A percentile compares a stretch with the other conserved stretches of the same genome.
phyloP scores from a whole-genome alignment of 64 coral and sea anemone genomes.

The Pachyseris speciosa region DNA sequence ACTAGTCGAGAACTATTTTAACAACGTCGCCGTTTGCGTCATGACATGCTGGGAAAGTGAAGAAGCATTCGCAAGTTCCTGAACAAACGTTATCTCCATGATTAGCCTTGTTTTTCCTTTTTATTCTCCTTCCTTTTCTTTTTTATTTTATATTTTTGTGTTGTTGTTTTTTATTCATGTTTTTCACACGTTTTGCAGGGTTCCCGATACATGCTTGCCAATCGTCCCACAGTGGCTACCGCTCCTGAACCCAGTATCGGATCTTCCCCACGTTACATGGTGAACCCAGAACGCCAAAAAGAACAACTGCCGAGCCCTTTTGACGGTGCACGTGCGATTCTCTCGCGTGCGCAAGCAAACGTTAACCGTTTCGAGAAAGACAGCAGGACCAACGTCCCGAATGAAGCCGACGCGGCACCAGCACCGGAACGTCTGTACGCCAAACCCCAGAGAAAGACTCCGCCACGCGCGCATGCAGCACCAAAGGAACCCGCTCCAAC shows the following conservation, averaged over 20 bases:
- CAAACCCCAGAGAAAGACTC: neutral
- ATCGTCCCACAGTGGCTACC: conserved; percentile 37
- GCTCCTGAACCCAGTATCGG: conserved; percentile 56
- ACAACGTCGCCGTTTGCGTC: too few relatives aligned
- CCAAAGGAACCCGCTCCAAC: neutral
- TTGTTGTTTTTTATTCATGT: neutral
- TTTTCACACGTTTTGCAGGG: neutral
- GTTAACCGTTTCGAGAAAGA: conserved; percentile 62
- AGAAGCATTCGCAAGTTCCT: too few relatives aligned
- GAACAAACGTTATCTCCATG: too few relatives aligned
- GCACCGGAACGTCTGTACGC: neutral
- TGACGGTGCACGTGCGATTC: conserved; percentile 29
- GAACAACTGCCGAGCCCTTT: conserved; percentile 39
- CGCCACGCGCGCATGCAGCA: neutral
- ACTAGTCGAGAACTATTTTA: too few relatives aligned
- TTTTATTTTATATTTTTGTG: too few relatives aligned
- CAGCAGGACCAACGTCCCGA: neutral
- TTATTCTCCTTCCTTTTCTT: neutral
- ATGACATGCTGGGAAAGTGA: too few relatives aligned
- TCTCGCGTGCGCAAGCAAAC: conserved; percentile 43
- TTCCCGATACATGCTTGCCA: conserved; percentile 4
- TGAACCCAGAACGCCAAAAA: conserved; percentile 6
- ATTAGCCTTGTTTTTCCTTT: neutral
- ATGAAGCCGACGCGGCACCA: neutral
- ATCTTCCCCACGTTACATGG: conserved; percentile 64